Conservation (phyloP, 2,797 vertebrate species). For the Periparus ater region DNA sequence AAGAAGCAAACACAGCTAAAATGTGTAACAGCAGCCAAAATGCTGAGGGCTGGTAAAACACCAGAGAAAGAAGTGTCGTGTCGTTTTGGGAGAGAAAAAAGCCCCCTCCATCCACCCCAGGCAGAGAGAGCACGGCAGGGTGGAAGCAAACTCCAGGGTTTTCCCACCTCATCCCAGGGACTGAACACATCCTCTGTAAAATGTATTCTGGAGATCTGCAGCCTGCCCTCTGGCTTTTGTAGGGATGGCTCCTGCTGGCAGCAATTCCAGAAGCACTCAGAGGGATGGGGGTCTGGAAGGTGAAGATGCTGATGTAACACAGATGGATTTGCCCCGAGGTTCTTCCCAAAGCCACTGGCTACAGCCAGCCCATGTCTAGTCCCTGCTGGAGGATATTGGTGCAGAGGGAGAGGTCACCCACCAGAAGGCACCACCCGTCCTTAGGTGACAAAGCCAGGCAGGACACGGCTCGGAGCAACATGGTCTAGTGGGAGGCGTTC, state of each 20-base stretch:
- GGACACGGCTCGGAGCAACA: rapidly evolving
- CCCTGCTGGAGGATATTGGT: background rate
- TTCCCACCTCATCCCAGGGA: background rate
- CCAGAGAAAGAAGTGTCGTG: background rate
- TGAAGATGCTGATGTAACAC: no score
- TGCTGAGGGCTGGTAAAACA: background rate
- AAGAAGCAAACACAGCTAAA: conserved; percentile 33
- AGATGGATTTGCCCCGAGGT: rapidly evolving
- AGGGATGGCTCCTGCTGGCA: background rate
- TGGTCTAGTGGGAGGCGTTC: background rate
- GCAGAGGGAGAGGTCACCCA: background rate
- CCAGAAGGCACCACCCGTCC: background rate
- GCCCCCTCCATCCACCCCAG: background rate
- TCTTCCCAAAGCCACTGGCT: background rate
- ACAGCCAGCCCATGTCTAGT: background rate
- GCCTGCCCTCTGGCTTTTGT: background rate
- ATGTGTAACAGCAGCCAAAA: background rate
- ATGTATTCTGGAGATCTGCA: background rate
- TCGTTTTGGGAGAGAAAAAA: background rate
- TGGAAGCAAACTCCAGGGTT: background rate
- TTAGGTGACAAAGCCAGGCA: background rate
- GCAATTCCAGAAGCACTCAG: background rate
- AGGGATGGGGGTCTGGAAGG: rapidly evolving
- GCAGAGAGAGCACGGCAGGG: background rate
- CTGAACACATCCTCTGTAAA: background rate